These are phyloP conservation scores for Perithous albicinctus DNA, from an alignment of 2,888 invertebrate species.

Conservation along the genomic window DNA sequence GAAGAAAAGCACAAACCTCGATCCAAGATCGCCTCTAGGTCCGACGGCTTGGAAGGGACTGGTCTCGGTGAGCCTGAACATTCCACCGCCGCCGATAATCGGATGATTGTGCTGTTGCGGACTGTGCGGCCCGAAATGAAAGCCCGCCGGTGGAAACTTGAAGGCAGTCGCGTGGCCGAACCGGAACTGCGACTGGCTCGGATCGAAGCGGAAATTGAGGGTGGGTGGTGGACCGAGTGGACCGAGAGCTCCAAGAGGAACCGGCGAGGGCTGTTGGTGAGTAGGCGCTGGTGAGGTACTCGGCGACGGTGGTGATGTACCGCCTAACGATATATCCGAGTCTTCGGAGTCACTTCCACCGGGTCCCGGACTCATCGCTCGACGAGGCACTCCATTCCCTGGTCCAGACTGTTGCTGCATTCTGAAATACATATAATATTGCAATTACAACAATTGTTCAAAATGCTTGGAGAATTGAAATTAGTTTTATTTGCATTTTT, in stretches of 20 bases:
- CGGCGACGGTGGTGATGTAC: constrained; percentile 82
- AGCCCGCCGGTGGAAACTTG: constrained; percentile 82
- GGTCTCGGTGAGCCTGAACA: constrained; percentile 83
- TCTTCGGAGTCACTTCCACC: constrained; percentile 83
- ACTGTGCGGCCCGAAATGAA: constrained; percentile 82
- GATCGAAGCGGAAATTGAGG: constrained; percentile 82
- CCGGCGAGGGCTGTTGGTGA: constrained; percentile 81
- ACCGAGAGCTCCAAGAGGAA: constrained; percentile 80
- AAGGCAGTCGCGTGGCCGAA: constrained; percentile 82
- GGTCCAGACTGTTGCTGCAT: constrained; percentile 83
- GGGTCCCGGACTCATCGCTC: constrained; percentile 81
- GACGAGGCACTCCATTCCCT: constrained; percentile 79
- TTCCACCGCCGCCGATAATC: constrained; percentile 80
- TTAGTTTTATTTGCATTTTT: too few relatives aligned
- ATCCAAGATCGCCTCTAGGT: constrained; percentile 82
- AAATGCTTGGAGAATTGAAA: background rate
- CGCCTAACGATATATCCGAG: constrained; percentile 83
- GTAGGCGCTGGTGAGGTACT: constrained; percentile 81
- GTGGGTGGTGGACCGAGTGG: constrained; percentile 80
- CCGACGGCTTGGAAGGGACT: constrained; percentile 84
- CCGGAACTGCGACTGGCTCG: constrained; percentile 81
- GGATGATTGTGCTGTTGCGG: constrained; percentile 83
- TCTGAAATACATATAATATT: constrained; percentile 73
- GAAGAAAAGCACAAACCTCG: constrained; percentile 80
- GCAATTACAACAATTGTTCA: background rate